Evolutionary conservation across 1,140 invertebrate genomes (phyloP).

Genomic region (Nasonia giraulti): DNA sequence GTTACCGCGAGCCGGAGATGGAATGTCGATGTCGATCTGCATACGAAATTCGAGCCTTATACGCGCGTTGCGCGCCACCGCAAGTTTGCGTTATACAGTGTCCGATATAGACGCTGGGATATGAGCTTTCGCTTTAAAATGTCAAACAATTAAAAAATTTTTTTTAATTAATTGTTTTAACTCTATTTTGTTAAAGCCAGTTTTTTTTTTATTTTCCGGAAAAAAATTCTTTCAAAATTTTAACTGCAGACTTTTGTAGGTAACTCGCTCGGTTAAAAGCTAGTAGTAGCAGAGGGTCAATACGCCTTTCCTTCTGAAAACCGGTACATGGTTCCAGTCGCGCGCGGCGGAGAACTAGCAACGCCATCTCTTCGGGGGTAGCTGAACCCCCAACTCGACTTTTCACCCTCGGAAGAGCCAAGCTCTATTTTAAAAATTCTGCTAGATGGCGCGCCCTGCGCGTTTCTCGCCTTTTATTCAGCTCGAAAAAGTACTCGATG

Average conservation of each 20-base stretch:
- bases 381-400: constrained; percentile 53
- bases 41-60: constrained; percentile 16
- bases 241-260: background rate
- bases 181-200: no score
- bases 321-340: background rate
- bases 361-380: constrained; percentile 61
- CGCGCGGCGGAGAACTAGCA: constrained; percentile 38
- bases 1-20: background rate
- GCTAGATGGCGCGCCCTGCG: constrained; percentile 59
- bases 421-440: constrained; percentile 57
- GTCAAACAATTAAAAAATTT: no score
- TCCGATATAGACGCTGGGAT: no score
- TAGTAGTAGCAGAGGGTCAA: constrained; percentile 18
- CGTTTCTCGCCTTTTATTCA: constrained; percentile 30
- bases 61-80: background rate
- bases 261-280: constrained; percentile 18
- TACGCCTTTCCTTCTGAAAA: constrained; percentile 1
- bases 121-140: no score
- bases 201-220: no score
- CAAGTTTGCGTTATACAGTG: background rate
- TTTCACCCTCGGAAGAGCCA: constrained; percentile 48
- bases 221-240: background rate
- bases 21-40: constrained; percentile 31
- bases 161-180: no score
- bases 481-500: constrained; percentile 22